These are phyloP conservation scores for Tenebrio molitor DNA, from an alignment of 1,140 invertebrate species.

Conservation along the genomic window DNA sequence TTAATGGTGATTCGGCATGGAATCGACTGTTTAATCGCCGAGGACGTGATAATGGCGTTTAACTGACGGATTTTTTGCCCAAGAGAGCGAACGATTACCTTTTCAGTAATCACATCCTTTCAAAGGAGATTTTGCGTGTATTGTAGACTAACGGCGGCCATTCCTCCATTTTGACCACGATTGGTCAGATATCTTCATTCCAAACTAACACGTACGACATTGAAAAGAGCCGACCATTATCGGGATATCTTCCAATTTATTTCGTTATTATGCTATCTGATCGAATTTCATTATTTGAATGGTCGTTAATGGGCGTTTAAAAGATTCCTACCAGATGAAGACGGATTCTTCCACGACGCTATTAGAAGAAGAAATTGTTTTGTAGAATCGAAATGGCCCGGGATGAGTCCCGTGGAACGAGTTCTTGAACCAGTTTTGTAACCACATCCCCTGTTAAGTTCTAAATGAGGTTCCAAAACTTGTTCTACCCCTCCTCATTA, in stretches of 20 bases:
- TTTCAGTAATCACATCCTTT: constrained; percentile 3
- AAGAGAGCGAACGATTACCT: neutral
- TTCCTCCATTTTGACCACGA: neutral
- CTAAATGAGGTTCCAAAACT: neutral
- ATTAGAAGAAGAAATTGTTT: neutral
- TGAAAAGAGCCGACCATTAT: neutral
- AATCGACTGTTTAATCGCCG: neutral
- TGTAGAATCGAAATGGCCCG: neutral
- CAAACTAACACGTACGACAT: neutral
- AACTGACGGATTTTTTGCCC: neutral
- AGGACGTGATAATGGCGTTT: constrained; percentile 10
- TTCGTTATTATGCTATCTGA: constrained; percentile 7
- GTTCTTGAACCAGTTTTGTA: neutral
- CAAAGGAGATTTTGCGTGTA: neutral
- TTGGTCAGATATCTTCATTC: neutral
- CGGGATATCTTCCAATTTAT: neutral
- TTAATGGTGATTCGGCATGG: constrained; percentile 17
- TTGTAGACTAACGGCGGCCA: neutral
- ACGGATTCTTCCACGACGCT: neutral
- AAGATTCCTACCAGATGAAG: neutral
- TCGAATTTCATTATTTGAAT: constrained; percentile 1
- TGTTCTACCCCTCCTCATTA: neutral
- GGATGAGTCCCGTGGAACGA: too few species aligned
- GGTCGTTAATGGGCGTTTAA: constrained; percentile 2
- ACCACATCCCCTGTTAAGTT: neutral